These are phyloP conservation scores for Eleutherodactylus coqui DNA, from an alignment of 2,797 vertebrate species.

Conservation along the genomic window DNA sequence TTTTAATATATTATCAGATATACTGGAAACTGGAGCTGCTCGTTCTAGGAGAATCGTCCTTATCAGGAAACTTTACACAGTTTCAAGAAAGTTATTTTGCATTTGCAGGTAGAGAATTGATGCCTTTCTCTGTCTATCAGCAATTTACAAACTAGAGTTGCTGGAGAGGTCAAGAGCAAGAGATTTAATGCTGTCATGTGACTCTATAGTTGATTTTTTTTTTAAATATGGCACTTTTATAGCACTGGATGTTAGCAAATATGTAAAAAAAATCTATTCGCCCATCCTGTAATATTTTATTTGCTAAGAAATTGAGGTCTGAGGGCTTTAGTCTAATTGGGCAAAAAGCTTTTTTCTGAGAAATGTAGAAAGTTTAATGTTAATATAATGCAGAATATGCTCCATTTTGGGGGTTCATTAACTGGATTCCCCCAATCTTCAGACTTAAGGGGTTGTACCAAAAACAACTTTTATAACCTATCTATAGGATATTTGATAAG, in stretches of 20 bases:
- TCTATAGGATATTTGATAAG: no score
- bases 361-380: no score
- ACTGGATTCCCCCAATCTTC: no score
- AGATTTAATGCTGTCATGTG: neutral
- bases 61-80: slow-evolving; percentile 25
- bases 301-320: no score
- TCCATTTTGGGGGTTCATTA: no score
- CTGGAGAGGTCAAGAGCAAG: neutral
- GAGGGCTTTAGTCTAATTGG: no score
- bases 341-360: no score
- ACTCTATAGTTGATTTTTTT: neutral
- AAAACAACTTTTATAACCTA: no score
- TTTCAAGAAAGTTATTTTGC: neutral
- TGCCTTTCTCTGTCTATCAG: neutral
- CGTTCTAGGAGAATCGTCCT: slow-evolving; percentile 14
- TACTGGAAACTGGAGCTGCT: slow-evolving; percentile 1
- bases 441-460: no score
- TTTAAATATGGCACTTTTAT: neutral
- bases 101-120: neutral
- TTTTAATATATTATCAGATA: slow-evolving; percentile 55
- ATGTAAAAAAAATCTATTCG: neutral
- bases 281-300: neutral
- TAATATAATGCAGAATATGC: no score
- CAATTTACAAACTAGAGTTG: neutral
- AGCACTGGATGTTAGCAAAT: neutral